phyloP scores from a whole-genome alignment of 1,140 invertebrate genomes.

The Epicauta chinensis region DNA sequence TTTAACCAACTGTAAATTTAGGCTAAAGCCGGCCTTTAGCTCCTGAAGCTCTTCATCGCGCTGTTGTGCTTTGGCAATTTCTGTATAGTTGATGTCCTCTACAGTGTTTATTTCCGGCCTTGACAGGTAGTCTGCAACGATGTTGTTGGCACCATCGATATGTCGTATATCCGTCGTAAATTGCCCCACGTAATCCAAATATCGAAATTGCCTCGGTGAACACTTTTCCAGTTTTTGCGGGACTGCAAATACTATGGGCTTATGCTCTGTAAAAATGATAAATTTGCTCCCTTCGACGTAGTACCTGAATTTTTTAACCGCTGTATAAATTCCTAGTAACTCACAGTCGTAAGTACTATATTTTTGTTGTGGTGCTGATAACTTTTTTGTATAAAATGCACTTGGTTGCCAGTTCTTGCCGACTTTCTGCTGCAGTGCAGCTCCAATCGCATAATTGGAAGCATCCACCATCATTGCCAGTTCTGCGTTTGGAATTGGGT shows the following conservation, averaged over 20 bases:
- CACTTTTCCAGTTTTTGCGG: conserved; percentile 28
- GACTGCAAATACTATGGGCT: conserved; percentile 38
- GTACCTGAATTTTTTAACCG: conserved; percentile 33
- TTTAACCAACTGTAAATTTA: neutral
- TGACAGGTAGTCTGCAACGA: conserved; percentile 33
- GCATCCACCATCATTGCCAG: conserved; percentile 29
- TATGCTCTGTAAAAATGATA: conserved; percentile 41
- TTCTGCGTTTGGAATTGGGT: conserved; percentile 25
- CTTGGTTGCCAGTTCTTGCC: conserved; percentile 15
- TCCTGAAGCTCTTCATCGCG: conserved; percentile 11
- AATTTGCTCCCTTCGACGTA: conserved; percentile 33
- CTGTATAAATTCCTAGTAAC: conserved; percentile 44
- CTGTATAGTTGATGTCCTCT: conserved; percentile 29
- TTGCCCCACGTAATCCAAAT: conserved; percentile 35
- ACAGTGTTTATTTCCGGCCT: conserved; percentile 27
- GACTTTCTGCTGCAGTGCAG: conserved; percentile 29
- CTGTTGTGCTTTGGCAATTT: conserved; percentile 10
- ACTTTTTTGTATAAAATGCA: conserved; percentile 23
- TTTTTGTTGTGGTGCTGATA: conserved; percentile 32
- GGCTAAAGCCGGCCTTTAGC: neutral
- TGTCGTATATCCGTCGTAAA: conserved; percentile 39
- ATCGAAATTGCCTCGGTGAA: conserved; percentile 30
- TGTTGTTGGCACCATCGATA: conserved; percentile 33
- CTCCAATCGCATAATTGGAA: conserved; percentile 30
- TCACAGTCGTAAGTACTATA: conserved; percentile 45